Evolutionary conservation across 2,888 invertebrate species (phyloP).

Genomic region (Kuschelorhynchus macadamiae): DNA sequence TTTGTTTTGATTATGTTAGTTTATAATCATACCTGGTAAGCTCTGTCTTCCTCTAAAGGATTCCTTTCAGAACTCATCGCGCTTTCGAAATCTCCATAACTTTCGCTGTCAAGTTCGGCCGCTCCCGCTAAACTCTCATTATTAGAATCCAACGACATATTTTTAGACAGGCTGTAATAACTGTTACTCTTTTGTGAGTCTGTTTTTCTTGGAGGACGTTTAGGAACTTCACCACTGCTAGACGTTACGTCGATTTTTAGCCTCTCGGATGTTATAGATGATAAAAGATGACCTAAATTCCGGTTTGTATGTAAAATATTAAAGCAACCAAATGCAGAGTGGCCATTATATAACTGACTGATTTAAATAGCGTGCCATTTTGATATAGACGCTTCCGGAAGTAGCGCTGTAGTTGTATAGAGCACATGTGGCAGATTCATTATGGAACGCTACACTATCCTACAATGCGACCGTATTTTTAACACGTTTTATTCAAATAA

Average conservation of each 20-base stretch:
- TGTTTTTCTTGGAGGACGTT: conserved; percentile 76
- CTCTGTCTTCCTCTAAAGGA: conserved; percentile 64
- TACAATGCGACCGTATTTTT: too few species aligned
- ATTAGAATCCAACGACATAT: conserved; percentile 74
- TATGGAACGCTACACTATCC: too few species aligned
- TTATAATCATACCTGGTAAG: conserved; percentile 61
- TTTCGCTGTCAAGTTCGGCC: conserved; percentile 75
- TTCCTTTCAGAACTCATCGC: conserved; percentile 72
- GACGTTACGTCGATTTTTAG: conserved; percentile 69
- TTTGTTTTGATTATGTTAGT: neutral
- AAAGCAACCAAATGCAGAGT: neutral
- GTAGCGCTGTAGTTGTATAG: too few species aligned
- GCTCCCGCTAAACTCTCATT: conserved; percentile 68
- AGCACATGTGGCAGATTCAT: too few species aligned
- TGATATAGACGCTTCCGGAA: too few species aligned
- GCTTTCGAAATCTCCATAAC: conserved; percentile 78
- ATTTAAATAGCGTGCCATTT: too few species aligned
- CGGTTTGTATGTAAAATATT: neutral
- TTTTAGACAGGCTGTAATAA: conserved; percentile 76
- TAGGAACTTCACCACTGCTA: conserved; percentile 73
- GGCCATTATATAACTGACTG: too few species aligned
- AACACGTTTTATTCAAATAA: too few species aligned
- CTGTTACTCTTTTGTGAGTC: conserved; percentile 75
- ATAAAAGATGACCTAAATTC: conserved; percentile 55
- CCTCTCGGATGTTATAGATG: conserved; percentile 71